These are phyloP conservation scores for Melipona beecheii DNA, from an alignment of 2,888 invertebrate genomes.

Conservation along the genomic window DNA sequence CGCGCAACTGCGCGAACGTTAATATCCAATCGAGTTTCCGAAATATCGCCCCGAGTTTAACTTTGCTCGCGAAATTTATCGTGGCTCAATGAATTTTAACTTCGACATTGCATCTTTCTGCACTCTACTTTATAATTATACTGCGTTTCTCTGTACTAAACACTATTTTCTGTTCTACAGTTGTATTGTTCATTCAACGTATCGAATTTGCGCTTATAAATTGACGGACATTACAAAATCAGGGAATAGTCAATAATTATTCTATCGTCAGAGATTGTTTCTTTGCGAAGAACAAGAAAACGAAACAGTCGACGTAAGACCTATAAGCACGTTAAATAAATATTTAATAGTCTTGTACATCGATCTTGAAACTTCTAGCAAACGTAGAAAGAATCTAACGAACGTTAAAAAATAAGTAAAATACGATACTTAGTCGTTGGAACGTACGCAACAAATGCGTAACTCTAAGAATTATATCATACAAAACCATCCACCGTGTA, in stretches of 20 bases:
- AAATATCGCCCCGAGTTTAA: not conserved
- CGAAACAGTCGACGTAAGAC: no score
- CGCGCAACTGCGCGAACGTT: constrained; percentile 26
- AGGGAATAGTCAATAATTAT: not conserved
- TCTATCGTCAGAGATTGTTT: not conserved
- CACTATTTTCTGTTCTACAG: no score
- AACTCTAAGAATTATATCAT: not conserved
- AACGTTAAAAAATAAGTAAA: no score
- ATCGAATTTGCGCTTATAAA: not conserved
- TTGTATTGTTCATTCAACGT: no score
- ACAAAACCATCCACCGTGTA: not conserved
- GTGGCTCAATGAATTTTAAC: no score
- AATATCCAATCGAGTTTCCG: constrained; percentile 7
- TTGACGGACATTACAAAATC: not conserved
- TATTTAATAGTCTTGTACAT: no score
- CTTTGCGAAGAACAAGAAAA: no score
- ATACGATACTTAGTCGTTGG: not conserved
- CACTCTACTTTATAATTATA: no score
- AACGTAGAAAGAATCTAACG: not conserved
- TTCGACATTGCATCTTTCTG: no score
- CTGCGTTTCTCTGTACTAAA: no score
- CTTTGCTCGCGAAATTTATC: not conserved
- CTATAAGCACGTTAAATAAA: no score
- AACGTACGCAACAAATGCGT: not conserved
- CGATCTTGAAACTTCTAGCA: not conserved